Percentiles rank a stretch among this genome's conserved stretches.
These are phyloP conservation scores for Urosaurus nigricauda DNA, from an alignment of 2,797 vertebrate genomes.

Conservation along the genomic window DNA sequence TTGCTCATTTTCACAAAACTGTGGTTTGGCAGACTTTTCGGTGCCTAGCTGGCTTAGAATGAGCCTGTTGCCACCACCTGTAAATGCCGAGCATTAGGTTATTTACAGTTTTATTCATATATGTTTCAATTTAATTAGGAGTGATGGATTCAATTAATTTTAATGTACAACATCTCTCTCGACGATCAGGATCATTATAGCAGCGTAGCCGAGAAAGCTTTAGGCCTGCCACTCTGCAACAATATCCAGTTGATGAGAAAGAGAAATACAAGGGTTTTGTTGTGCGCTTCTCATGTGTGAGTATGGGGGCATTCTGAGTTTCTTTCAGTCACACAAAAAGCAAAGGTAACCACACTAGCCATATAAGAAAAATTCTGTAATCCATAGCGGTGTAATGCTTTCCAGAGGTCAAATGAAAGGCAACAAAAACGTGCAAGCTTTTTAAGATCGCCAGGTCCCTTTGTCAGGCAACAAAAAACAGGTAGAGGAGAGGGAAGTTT, in stretches of 20 bases:
- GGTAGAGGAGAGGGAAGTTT: background rate
- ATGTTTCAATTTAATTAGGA: conserved; percentile 11
- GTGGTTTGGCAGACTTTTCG: background rate
- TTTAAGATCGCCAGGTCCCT: background rate
- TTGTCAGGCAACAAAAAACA: background rate
- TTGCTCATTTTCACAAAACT: background rate
- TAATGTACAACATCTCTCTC: conserved; percentile 11
- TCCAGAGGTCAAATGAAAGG: background rate
- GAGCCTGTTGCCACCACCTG: background rate
- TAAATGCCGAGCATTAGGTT: background rate
- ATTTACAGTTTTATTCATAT: conserved; percentile 5
- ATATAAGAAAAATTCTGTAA: background rate
- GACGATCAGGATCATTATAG: conserved; percentile 2
- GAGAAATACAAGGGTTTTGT: background rate
- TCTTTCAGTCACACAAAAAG: background rate
- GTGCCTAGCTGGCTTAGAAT: background rate
- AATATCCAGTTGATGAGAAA: background rate
- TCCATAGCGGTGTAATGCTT: background rate
- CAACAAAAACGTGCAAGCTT: background rate
- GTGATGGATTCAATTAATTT: conserved; percentile 6
- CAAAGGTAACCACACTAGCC: background rate
- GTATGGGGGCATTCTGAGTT: background rate
- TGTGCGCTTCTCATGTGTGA: background rate
- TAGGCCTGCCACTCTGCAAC: background rate
- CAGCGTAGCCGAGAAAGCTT: background rate